These are phyloP conservation scores for Ridgeia piscesae DNA, from an alignment of 1,140 invertebrate genomes.

Conservation along the genomic window DNA sequence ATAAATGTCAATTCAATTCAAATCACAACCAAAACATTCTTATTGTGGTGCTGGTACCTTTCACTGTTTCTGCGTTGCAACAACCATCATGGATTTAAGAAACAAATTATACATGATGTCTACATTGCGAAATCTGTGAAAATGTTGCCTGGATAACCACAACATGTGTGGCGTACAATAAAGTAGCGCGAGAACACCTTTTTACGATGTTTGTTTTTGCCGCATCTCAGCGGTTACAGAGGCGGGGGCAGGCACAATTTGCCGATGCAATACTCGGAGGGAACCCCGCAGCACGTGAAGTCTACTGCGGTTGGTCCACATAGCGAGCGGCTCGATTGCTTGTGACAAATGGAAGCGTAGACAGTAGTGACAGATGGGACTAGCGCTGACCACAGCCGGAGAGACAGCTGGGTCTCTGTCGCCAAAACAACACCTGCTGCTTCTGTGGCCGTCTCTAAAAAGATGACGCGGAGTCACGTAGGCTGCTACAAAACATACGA, in stretches of 20 bases:
- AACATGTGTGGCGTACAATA: not conserved
- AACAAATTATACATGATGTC: too few species aligned
- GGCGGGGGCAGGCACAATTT: not conserved
- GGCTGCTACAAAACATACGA: not conserved
- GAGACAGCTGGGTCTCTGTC: not conserved
- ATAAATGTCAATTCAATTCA: too few species aligned
- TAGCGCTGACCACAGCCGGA: not conserved
- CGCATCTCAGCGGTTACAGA: not conserved
- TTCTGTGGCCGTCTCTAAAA: not conserved
- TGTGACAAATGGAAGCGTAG: not conserved
- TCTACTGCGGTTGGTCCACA: not conserved
- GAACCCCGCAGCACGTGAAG: not conserved
- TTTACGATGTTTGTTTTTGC: not conserved
- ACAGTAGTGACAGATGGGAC: not conserved
- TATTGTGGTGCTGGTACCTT: too few species aligned
- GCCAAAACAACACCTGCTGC: not conserved
- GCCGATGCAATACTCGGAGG: not conserved
- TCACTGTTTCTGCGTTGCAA: too few species aligned
- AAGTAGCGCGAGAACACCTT: not conserved
- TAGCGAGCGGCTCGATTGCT: not conserved
- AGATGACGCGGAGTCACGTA: not conserved
- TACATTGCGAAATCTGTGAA: too few species aligned
- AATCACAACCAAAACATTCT: too few species aligned
- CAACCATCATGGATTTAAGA: too few species aligned
- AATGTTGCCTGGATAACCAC: not conserved